phyloP scores from a whole-genome alignment of 2,797 vertebrate species.

The Artibeus jamaicensis region DNA sequence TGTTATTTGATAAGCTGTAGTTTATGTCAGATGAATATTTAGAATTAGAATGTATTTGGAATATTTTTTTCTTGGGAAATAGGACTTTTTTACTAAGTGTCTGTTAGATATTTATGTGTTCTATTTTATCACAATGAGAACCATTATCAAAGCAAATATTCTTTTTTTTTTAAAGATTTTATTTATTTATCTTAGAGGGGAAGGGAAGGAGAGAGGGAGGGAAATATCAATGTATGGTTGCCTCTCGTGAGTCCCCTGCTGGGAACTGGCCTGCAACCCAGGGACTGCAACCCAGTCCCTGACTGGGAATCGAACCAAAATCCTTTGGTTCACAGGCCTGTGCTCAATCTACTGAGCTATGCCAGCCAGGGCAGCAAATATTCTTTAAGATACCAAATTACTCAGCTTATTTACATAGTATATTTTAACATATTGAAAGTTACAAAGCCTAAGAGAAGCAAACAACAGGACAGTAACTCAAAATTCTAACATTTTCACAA shows the following conservation, averaged over 20 bases:
- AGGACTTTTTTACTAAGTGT: not conserved
- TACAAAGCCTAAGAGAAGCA: not conserved
- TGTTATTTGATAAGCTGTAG: not conserved
- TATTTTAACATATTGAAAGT: not conserved
- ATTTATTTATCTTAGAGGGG: too few relatives aligned
- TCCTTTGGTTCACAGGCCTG: too few relatives aligned
- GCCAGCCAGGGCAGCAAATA: too few relatives aligned
- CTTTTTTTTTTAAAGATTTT: not conserved
- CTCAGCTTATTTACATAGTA: not conserved
- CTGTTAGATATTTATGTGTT: not conserved
- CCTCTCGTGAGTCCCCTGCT: too few relatives aligned
- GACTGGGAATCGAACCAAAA: too few relatives aligned
- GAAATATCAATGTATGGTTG: too few relatives aligned
- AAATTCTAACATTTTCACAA: not conserved
- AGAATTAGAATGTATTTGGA: not conserved
- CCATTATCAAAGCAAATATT: conserved; percentile 37
- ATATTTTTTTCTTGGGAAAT: not conserved
- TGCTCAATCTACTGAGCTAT: too few relatives aligned
- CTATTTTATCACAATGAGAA: not conserved
- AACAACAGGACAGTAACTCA: not conserved
- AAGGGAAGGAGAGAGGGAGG: too few relatives aligned
- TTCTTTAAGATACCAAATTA: not conserved
- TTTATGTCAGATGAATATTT: not conserved
- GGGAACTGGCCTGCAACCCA: too few relatives aligned
- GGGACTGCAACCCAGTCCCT: too few relatives aligned